These are phyloP conservation scores for Ia io DNA, from an alignment of 2,113 vertebrate genomes.

Conservation along the genomic window DNA sequence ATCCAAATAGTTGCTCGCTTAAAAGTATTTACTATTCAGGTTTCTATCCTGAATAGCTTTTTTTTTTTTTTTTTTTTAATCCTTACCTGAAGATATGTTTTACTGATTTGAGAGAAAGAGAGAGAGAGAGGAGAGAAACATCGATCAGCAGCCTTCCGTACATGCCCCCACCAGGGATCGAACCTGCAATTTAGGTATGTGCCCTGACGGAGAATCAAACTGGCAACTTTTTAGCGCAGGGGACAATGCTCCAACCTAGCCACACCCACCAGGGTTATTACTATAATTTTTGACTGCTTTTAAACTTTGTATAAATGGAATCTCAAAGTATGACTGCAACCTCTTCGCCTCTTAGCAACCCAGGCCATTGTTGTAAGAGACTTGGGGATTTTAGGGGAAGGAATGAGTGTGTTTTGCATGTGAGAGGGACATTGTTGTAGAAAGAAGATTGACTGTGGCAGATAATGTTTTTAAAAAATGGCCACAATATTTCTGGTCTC, in stretches of 20 bases:
- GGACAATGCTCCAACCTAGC: too few relatives aligned
- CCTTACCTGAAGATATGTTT: too few relatives aligned
- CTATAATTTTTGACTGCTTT: neutral
- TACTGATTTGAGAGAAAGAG: too few relatives aligned
- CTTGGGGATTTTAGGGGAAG: neutral
- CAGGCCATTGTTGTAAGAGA: neutral
- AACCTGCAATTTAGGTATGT: too few relatives aligned
- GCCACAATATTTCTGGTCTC: neutral
- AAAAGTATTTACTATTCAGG: neutral
- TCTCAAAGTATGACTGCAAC: neutral
- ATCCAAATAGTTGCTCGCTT: neutral
- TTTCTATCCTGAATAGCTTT: neutral
- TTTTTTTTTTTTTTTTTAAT: too few relatives aligned
- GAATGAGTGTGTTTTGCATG: neutral
- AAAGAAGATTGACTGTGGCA: neutral
- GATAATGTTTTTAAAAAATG: conserved; percentile 10
- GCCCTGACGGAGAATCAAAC: too few relatives aligned
- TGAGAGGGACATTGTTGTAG: neutral
- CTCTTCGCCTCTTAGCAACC: neutral
- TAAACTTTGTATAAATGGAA: neutral
- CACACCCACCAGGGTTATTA: neutral
- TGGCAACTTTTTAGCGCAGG: too few relatives aligned
- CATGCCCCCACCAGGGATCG: too few relatives aligned
- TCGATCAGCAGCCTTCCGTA: too few relatives aligned
- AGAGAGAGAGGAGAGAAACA: too few relatives aligned